Evolutionary conservation across 2,888 invertebrate genomes (phyloP), one percentile per base, ranked within the genome.

Genomic region (Cataglyphis rosenhaueri): DNA sequence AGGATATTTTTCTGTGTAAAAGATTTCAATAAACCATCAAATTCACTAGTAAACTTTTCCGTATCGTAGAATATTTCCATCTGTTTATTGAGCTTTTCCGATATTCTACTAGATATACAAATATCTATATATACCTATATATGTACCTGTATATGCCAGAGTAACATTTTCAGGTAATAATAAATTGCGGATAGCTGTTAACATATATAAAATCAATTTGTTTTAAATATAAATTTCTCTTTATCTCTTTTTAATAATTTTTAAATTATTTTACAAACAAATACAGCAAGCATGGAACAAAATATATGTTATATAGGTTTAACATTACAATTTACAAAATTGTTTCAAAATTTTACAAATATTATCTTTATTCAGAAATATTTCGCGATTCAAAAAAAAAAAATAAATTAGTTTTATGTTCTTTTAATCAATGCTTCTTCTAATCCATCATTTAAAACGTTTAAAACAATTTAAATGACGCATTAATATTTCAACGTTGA

Each of bases 1-100:
- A 32, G 64, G n/a, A 75, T 65, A 78, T 88, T 86, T 81, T 82
- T 61, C 64, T 82, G 55, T 9, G 61, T 70, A 64, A 52, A 8
- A 62, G 55, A 41, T 84, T 76, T 82, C 57, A 57, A 55, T 52
- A 86, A 70, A 75, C 57, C 59, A 21, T 38, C 32, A 55, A 32
- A 68, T 84, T 55, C 71, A 44, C 38, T 55, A 55, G 32, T 52
- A 71, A 74, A 65, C 18, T 18, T 82, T 79, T 41, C 68, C 61
- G 1, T 66, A 25, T 10, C 18, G 6, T 55, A 55, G n/a, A 55
- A 70, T 57, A 74, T 74, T 81, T 84, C 25, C 52, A 59, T 76
- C 44, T 81, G 29, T 15, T 66, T 76, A 41, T 68, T 41, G 29
- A 25, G n/a, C 38, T 66, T 57, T 55, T 41, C 41, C 52, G 41